Evolutionary conservation across 2,113 vertebrate genomes (phyloP).

Genomic region (Indicator maculatus): DNA sequence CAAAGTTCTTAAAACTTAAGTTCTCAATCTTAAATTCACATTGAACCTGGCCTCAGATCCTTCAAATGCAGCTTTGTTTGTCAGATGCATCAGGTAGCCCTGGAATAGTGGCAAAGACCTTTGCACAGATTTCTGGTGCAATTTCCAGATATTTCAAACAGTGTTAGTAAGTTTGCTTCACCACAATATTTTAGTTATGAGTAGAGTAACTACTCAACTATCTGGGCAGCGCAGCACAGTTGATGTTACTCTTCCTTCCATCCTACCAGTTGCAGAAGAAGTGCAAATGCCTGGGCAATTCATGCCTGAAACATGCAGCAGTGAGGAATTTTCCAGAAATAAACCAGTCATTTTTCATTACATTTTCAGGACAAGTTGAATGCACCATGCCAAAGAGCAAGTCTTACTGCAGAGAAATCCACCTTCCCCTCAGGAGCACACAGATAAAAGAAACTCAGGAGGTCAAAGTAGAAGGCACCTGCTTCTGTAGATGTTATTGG

Average conservation of each 20-base stretch:
- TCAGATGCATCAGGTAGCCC: not conserved
- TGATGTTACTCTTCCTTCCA: not conserved
- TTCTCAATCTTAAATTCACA: not conserved
- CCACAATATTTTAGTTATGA: not conserved
- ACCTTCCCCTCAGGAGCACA: not conserved
- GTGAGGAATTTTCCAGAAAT: not conserved
- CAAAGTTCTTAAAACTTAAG: not conserved
- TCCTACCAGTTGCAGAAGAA: not conserved
- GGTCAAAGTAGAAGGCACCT: not conserved
- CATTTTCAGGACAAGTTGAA: not conserved
- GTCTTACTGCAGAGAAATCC: not conserved
- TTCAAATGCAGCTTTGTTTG: not conserved
- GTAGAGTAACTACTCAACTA: not conserved
- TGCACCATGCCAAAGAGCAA: not conserved
- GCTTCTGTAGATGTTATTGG: not conserved
- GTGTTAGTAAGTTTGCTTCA: not conserved
- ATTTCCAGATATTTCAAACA: not conserved
- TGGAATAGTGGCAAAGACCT: not conserved
- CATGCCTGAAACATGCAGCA: not conserved
- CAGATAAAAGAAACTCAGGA: not conserved
- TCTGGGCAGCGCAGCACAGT: rapidly evolving
- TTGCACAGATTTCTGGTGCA: not conserved
- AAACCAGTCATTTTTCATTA: not conserved
- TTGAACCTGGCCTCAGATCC: not conserved
- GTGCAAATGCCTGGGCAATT: not conserved